Evolutionary conservation across 2,113 vertebrate species (phyloP).

Genomic region (Penelope pileata): DNA sequence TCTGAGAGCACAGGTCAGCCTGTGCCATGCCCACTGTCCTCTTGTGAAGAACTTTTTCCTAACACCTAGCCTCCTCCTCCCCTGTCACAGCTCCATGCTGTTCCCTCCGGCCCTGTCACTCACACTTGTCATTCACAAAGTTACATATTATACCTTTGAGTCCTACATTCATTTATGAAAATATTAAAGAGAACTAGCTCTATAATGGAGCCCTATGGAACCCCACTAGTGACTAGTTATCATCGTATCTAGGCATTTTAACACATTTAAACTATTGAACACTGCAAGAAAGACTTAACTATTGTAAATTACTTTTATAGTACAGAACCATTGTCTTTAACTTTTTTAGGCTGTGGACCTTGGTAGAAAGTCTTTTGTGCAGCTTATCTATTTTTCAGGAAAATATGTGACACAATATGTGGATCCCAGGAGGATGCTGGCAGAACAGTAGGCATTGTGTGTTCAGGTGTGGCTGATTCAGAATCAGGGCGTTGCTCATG

Average conservation of each 20-base stretch:
- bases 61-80: no score
- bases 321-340: not conserved
- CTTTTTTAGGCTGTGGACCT: not conserved
- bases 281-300: not conserved
- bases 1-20: no score
- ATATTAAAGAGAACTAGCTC: not conserved
- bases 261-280: not conserved
- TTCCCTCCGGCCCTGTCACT: no score
- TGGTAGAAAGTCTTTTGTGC: not conserved
- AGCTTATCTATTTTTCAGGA: constrained; percentile 13
- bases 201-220: not conserved
- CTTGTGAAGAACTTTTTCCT: no score
- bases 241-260: not conserved
- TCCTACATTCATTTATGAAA: not conserved
- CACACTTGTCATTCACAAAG: no score
- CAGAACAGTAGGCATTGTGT: not conserved
- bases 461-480: not conserved
- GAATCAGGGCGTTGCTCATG: not conserved
- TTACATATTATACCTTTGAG: not conserved
- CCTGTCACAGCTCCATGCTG: no score
- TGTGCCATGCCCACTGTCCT: no score
- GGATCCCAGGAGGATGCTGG: not conserved
- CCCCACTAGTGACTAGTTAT: not conserved
- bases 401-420: not conserved
- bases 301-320: not conserved